Evolutionary conservation across 1,140 invertebrate genomes (phyloP).

Genomic region (Calosoma granatense): DNA sequence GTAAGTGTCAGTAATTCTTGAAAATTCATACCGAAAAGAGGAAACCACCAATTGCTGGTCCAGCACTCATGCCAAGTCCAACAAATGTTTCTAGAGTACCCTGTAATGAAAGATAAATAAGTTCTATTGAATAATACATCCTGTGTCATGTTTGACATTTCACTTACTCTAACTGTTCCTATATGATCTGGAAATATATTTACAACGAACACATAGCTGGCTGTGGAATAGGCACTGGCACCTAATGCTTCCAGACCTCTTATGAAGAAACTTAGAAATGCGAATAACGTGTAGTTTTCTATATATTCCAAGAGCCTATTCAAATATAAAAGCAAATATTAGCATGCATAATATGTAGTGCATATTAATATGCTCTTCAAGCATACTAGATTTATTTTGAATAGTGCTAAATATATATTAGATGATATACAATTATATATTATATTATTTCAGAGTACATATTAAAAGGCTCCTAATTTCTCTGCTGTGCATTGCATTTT

Average conservation of each 20-base stretch:
- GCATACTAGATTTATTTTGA: background rate
- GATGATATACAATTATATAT: too few species aligned
- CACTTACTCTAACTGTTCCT: conserved; percentile 54
- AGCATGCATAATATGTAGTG: conserved; percentile 9
- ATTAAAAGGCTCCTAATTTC: too few species aligned
- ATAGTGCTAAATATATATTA: too few species aligned
- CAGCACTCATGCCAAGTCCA: conserved; percentile 64
- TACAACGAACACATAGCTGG: conserved; percentile 64
- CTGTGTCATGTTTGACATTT: background rate
- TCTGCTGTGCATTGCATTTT: too few species aligned
- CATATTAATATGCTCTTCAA: background rate
- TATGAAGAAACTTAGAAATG: conserved; percentile 57
- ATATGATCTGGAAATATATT: conserved; percentile 64
- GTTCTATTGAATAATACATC: too few species aligned
- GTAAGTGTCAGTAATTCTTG: too few species aligned
- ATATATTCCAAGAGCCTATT: conserved; percentile 51
- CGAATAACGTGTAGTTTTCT: conserved; percentile 46
- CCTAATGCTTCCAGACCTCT: conserved; percentile 62
- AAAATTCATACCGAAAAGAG: conserved; percentile 63
- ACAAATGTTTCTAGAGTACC: conserved; percentile 69
- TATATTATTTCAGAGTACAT: too few species aligned
- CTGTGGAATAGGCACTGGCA: conserved; percentile 60
- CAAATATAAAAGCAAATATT: conserved; percentile 22
- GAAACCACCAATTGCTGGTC: conserved; percentile 66
- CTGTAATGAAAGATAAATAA: conserved; percentile 28